Percentiles rank a stretch among this genome's conserved stretches.
Conservation (phyloP, 2,888 invertebrate genomes). For the Anoplius nigerrimus region DNA sequence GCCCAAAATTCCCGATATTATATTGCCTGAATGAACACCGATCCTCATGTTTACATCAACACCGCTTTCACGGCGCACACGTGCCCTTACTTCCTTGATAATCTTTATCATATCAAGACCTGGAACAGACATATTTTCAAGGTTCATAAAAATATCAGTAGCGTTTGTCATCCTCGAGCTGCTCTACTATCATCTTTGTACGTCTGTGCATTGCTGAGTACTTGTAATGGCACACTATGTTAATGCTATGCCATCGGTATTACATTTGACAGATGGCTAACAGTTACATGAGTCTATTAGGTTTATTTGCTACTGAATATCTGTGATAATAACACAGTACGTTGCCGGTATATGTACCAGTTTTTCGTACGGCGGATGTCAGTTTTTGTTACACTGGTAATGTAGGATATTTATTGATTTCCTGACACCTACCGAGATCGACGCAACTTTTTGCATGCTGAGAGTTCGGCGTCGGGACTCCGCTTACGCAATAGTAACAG, state of each 20-base stretch:
- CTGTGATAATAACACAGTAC: no score
- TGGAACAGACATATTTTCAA: conserved; percentile 24
- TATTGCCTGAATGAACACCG: conserved; percentile 94
- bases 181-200: no score
- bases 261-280: background rate
- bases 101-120: conserved; percentile 94
- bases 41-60: conserved; percentile 97
- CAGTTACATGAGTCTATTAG: no score
- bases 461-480: conserved; percentile 85
- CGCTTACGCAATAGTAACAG: conserved; percentile 95
- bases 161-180: no score
- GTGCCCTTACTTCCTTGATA: conserved; percentile 84
- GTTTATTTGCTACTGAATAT: no score
- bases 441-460: conserved; percentile 94
- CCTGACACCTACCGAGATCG: conserved; percentile 78
- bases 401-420: background rate
- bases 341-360: background rate
- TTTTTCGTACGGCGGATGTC: background rate
- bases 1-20: conserved; percentile 93
- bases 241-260: background rate
- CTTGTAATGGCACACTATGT: background rate
- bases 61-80: conserved; percentile 81
- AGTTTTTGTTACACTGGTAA: background rate
- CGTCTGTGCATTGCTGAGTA: no score
- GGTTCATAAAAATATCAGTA: background rate